Evolutionary conservation across 1,140 invertebrate species (phyloP).

Genomic region (Calliphora vicina): DNA sequence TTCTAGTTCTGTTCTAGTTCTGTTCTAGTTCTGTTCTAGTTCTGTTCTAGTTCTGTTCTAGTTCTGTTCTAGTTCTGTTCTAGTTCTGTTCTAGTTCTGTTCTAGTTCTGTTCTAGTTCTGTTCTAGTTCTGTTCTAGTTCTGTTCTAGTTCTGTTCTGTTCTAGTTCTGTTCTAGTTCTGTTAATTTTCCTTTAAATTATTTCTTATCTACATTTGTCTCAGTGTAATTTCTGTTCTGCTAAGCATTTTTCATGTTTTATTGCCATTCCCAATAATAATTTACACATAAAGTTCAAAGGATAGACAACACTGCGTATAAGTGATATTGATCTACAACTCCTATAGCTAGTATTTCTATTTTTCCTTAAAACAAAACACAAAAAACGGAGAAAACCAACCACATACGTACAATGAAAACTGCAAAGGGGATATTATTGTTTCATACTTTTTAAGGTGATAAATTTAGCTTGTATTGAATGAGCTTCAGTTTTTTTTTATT

Average conservation of each 20-base stretch:
- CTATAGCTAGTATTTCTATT: background rate
- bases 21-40: background rate
- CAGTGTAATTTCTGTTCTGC: no score
- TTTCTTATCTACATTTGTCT: no score
- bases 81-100: no score
- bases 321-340: slow-evolving; percentile 22
- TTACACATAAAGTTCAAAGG: background rate
- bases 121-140: background rate
- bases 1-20: background rate
- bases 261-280: slow-evolving; percentile 5
- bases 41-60: no score
- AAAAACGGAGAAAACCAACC: no score
- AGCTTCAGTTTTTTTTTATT: no score
- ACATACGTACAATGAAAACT: background rate
- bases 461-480: background rate
- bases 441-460: background rate
- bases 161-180: no score
- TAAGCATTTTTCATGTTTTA: no score
- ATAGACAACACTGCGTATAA: slow-evolving; percentile 16
- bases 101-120: background rate
- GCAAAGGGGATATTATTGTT: background rate
- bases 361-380: no score
- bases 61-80: no score
- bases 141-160: no score
- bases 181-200: no score